Evolutionary conservation across 2,888 invertebrate species (phyloP), one percentile per base, ranked within the genome.

Genomic region (Catocala fraxini): DNA sequence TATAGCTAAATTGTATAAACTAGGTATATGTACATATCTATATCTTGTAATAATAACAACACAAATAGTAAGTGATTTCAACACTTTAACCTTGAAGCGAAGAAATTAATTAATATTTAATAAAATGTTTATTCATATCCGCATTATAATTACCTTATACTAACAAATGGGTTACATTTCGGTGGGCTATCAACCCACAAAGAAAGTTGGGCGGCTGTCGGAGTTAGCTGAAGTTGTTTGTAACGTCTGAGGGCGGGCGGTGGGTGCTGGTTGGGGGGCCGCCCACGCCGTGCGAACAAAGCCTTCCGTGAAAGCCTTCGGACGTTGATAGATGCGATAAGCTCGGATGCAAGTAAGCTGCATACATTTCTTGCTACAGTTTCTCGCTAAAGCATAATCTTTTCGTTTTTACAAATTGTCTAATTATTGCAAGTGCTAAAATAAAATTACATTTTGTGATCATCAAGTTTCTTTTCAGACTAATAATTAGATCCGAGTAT

Each of bases 331-430:
- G 91, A 93, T 93, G 92, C 92, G 93, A 92, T 92, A 93, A 93
- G 92, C 93, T 93, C 82, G 89, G 92, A 92, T 93, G 92, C 93
- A 93, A 92, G 92, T 89, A 89, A 92, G 90, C 91, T 92, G 93
- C 93, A 92, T 92, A 89, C 92, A 91, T 91, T 92, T 92, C 92
- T 91, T 90, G 88, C 87, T 84, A 82, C 85, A 89, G 83, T 89
- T 88, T 89, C 89, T 78, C 76, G 73, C 81, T 81, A 53, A 59
- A 60, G 63, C 80, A 81, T 88, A 85, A 87, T 89, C 84, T 82
- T 80, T 69, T 70, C 56, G 66, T 67, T 75, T 75, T 72, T 67
- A 69, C 65, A 70, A 54, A 71, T 75, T 70, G 71, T 67, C 69
- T 80, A 77, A 82, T 79, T 77, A 63, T 56, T 41, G 33, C 9